Evolutionary conservation across 1,140 invertebrate genomes (phyloP).

Genomic region (Chrysomallon squamiferum): DNA sequence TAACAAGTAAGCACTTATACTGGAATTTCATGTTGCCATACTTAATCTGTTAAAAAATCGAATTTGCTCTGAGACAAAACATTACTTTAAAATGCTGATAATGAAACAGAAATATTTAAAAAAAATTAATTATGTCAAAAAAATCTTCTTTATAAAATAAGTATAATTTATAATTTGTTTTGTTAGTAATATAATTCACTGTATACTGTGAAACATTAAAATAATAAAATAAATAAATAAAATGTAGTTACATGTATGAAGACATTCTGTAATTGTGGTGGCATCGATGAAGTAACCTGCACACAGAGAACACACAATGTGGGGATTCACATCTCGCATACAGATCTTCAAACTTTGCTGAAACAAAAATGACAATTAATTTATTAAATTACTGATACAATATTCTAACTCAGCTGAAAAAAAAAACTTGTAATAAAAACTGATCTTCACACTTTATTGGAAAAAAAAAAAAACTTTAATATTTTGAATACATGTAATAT

Average conservation of each 20-base stretch:
- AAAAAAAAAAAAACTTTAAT: not conserved
- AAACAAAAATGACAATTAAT: slow-evolving; percentile 15
- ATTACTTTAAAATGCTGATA: too few species aligned
- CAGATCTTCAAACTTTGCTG: slow-evolving; percentile 49
- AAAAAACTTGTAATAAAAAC: not conserved
- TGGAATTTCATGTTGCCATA: too few species aligned
- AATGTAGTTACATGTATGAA: slow-evolving; percentile 65
- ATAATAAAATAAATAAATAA: too few species aligned
- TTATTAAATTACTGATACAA: not conserved
- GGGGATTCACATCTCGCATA: slow-evolving; percentile 58
- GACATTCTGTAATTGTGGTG: slow-evolving; percentile 67
- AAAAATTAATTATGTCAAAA: too few species aligned
- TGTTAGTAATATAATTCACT: too few species aligned
- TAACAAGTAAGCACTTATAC: too few species aligned
- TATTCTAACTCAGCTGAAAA: not conserved
- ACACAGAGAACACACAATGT: slow-evolving; percentile 65
- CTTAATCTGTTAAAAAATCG: too few species aligned
- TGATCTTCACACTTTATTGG: not conserved
- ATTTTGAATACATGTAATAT: not conserved
- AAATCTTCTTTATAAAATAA: too few species aligned
- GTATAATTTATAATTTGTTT: too few species aligned
- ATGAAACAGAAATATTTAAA: too few species aligned
- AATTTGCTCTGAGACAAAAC: too few species aligned
- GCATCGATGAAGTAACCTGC: slow-evolving; percentile 67
- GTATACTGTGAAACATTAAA: too few species aligned